Evolutionary conservation across 2,113 vertebrate genomes (phyloP), one percentile per base, ranked within the genome.

Genomic region (Leptodactylus fuscus): DNA sequence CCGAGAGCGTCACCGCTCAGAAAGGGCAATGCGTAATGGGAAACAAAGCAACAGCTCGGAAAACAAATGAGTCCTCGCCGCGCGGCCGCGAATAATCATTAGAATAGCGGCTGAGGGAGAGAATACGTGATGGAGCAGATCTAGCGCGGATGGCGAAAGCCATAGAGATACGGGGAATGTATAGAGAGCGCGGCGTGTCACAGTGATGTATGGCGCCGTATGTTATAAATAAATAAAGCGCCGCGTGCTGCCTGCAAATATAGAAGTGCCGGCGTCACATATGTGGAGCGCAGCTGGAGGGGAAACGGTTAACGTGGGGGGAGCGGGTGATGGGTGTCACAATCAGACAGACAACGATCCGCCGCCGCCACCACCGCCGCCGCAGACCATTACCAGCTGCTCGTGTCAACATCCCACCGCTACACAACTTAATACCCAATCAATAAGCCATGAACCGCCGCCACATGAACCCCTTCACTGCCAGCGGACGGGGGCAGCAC

Each of bases 371-470:
- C n/a, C n/a, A n/a, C n/a, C n/a, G n/a, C n/a, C n/a, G n/a, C n/a
- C 29, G 44, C 55, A 69, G 82, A 78, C 53, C 58, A 78, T 85
- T 85, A 85, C n/a, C 44, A 78, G 58, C 41, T 5, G 34, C 34
- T 77, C n/a, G 20, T 85, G 82, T 85, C 53, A 77, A 84, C 51
- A 84, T 84, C 51, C 24, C 82, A 74, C 60, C 55, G 49, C 70
- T 29, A 84, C 38, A 76, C 27, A 84, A 83, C 53, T 60, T 85
- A 77, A 85, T 77, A 78, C 73, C 73, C 38, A 67, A 85, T 85
- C 82, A 78, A 85, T 77, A 77, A 76, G 58, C 82, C n/a, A 38
- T 53, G 73, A 44, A 67, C 41, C 18, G 70, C 71, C 24, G 71
- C 51, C 73, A 22, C 27, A 12, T 55, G 38, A 77, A 84, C 70